Base-by-base conservation (phyloP, 2,797 vertebrate genomes). In the Cebuella pygmaea region DNA sequence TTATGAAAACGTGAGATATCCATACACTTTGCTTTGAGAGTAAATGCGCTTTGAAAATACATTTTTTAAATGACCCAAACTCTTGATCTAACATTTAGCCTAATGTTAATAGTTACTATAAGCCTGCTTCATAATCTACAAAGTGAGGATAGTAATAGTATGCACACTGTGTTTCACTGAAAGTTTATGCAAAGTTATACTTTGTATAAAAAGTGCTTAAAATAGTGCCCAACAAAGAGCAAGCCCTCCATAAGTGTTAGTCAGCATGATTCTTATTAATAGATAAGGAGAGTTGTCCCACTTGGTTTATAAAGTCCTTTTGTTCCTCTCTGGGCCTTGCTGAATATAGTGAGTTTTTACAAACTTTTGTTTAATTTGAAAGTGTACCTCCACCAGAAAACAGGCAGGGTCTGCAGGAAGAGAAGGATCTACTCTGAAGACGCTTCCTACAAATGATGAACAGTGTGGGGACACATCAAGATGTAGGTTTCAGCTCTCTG, bases 311-410 rank as follows among this genome's bases (percentile, higher is more conserved):
- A 84, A 83, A 74, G 26, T 46, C n/a, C 6, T 6, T 84, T 72
- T 59, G 46, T 92, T 92, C 52, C 90, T 79, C 82, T 92, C 82
- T 78, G 30, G 36, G 24, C 64, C 44, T 94, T 41, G 20, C 46
- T 76, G 50, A 90, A 26, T 26, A 85, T 12, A 84, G n/a, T 83
- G 48, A 78, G 41, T 57, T 39, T 26, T 39, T 15, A 46, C 86
- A 95, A 86, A 64, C 4, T n/a, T 50, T 46, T 79, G n/a, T 86
- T 83, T 74, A 86, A 88, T 92, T 94, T 86, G 39, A 74, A 96
- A 79, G 50, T 64, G 1, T 9, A 30, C 13, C 26, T 48, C 75
- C 30, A 89, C 57, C 76, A 33, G 55, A 48, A 90, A 83, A 30
- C 46, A 79, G 46, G 27, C 39, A 78, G 22, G 7, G 36, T 87